Base-by-base conservation (phyloP, 1,140 invertebrate species). In the Heliconius melpomene region DNA sequence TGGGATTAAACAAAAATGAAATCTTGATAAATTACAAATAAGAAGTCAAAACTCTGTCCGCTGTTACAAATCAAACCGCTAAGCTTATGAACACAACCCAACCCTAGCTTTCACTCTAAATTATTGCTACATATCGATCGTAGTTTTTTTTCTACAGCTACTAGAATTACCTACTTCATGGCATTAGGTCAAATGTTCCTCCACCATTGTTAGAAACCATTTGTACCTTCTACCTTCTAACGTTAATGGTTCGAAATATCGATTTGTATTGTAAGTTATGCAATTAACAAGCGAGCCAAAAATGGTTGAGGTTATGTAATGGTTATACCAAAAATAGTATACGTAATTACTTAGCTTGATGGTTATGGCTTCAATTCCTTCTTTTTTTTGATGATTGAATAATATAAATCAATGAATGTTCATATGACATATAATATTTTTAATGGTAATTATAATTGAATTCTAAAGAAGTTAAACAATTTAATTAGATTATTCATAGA, bases 111-210 rank as follows among this genome's bases (percentile, higher is more conserved):
- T 78, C 79, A 81, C 79, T 81, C 76, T 81, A 77, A 81, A 81
- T 81, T 81, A 81, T 81, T 77, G 75, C 79, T 46, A 81, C 20
- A 72, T 81, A 81, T 81, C 76, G 79, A 81, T 78, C 79, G 72
- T n/a, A 5, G 76, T 36, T 78, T 74, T 66, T 79, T 80, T 81
- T 81, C 57, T 57, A 81, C 79, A 75, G 77, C 73, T 74, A 81
- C 70, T 74, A 32, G 76, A 81, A 81, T 46, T 81, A 81, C 72
- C 26, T 66, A 66, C 13, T 66, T 16, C 60, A 66, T 29, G 60
- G 60, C 26, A 66, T 66, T 66, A 66, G 60, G 60, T 66, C 60
- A 66, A 66, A 66, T 29, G 60, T 66, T 66, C 60, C 60, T 66
- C 9, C 26, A 26, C 60, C 60, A 66, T 66, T 66, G 26, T 66